Evolutionary conservation across 2,888 invertebrate genomes (phyloP).

Genomic region (Pegoplata infirma): DNA sequence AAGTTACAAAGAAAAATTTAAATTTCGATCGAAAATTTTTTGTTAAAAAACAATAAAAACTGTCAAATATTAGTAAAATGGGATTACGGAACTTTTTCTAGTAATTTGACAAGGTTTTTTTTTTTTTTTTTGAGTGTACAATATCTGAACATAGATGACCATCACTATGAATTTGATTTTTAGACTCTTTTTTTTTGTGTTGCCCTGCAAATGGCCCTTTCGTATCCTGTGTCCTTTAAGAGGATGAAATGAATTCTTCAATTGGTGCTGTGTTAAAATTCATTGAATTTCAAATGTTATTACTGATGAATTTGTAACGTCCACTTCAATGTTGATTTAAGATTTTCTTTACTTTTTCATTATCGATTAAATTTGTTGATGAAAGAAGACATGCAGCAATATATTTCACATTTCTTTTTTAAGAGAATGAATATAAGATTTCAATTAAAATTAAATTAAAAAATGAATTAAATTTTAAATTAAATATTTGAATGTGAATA

Average conservation of each 20-base stretch:
- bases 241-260: slow-evolving; percentile 9
- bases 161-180: slow-evolving; percentile 43
- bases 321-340: slow-evolving; percentile 50
- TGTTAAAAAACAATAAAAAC: too few species aligned
- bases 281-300: slow-evolving; percentile 74
- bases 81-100: too few species aligned
- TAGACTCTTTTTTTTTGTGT: not conserved
- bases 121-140: slow-evolving; percentile 8
- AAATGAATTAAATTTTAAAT: too few species aligned
- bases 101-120: too few species aligned
- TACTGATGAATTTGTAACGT: slow-evolving; percentile 56
- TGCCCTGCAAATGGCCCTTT: not conserved
- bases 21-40: too few species aligned
- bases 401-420: too few species aligned
- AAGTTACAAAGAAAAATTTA: too few species aligned
- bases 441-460: too few species aligned
- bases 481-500: too few species aligned
- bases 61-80: too few species aligned
- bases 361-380: slow-evolving; percentile 50
- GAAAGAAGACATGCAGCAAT: too few species aligned
- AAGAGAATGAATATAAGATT: too few species aligned
- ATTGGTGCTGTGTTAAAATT: slow-evolving; percentile 70
- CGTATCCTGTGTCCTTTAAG: slow-evolving; percentile 7
- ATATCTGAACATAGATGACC: slow-evolving; percentile 5
- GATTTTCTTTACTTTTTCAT: slow-evolving; percentile 21